Base-by-base conservation (phyloP, 2,888 invertebrate species). In the Nezara viridula region DNA sequence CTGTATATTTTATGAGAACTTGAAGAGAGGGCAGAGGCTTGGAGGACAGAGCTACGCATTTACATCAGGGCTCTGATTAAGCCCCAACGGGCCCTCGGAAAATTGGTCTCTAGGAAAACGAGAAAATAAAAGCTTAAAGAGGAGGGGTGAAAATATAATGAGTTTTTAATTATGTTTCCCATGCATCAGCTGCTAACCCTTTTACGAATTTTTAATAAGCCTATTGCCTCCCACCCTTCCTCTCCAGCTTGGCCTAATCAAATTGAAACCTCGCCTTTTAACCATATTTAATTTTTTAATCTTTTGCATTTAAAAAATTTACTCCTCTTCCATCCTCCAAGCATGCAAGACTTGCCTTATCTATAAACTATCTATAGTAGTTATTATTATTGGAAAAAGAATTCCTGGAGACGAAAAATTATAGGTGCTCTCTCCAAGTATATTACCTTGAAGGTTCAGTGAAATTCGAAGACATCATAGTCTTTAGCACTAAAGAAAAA, bases 11-110 rank as follows among this genome's bases (percentile, higher is more conserved):
- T 73, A 73, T 73, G 66, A 73, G 66, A 37, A 73, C 66, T 32
- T 32, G 66, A 7, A 73, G 14, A 5, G 60, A 3, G n/a, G 3
- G n/a, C 24, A 16, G 32, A 14, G 27, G 27, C 27, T 12, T n/a
- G 24, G 16, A 32, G 32, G 66, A 32, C 32, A 60, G 60, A 60
- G 66, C 27, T 66, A 66, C 66, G 37, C 66, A 73, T 73, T 73
- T 73, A 73, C 66, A 81, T 40, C 81, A 81, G 44, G 44, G 81
- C n/a, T 81, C 44, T 81, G 81, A 81, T 81, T 81, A 81, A 81
- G 40, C 81, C 44, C 40, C n/a, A n/a, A 6, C 24, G 2, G 24
- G n/a, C 81, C n/a, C 81, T 24, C 44, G 40, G 47, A 47, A 77
- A 81, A 81, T 81, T 81, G 81, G 81, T 12, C 81, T n/a, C 40